phyloP scores from a whole-genome alignment of 2,797 vertebrate genomes.

The Falco berigora region DNA sequence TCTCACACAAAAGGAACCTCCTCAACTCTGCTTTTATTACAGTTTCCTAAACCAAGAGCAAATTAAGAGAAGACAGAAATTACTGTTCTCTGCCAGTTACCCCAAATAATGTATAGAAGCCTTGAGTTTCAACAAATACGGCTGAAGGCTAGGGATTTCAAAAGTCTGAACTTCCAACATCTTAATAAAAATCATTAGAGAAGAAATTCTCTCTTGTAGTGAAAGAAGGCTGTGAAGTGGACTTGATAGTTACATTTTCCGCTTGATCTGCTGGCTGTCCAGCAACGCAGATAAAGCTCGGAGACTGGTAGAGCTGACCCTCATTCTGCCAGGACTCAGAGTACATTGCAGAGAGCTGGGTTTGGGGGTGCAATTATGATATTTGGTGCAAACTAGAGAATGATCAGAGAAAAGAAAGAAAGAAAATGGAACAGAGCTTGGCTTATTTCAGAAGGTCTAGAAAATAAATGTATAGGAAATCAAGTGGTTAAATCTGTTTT shows the following conservation, averaged over 20 bases:
- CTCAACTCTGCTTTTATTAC: background rate
- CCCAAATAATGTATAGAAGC: background rate
- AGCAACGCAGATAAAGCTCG: background rate
- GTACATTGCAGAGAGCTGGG: background rate
- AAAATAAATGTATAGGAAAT: background rate
- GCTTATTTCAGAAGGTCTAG: background rate
- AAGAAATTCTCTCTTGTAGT: background rate
- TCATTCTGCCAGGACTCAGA: background rate
- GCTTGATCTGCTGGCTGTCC: background rate
- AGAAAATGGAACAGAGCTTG: background rate
- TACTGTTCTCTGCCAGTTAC: background rate
- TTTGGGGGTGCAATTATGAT: background rate
- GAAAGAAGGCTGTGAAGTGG: background rate
- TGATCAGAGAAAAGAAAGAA: background rate
- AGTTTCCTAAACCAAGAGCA: background rate
- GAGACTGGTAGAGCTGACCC: background rate
- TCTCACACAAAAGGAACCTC: background rate
- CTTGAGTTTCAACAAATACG: background rate
- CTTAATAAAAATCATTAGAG: background rate
- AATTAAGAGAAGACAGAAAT: background rate
- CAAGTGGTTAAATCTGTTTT: background rate
- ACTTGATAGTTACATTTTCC: background rate
- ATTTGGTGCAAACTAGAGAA: background rate
- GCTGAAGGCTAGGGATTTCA: background rate
- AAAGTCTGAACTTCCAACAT: background rate